A percentile compares a stretch with the other conserved stretches of the same genome.
Evolutionary conservation across 1,140 invertebrate species (phyloP).

Genomic region (Nephila pilipes): DNA sequence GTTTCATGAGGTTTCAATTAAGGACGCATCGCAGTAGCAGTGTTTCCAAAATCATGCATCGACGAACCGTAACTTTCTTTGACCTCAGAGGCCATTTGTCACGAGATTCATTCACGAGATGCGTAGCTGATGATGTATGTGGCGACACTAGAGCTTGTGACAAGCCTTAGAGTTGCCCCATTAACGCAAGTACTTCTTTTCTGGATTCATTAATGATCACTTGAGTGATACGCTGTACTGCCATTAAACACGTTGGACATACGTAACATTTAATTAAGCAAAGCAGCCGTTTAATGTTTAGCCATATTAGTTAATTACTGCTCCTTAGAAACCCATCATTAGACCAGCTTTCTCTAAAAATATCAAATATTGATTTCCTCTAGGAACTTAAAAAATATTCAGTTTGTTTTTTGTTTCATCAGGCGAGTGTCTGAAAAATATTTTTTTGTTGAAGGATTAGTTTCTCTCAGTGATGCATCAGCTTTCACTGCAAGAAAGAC

Average conservation of each 20-base stretch:
- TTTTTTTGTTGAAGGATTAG: no score
- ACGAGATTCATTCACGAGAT: constrained; percentile 53
- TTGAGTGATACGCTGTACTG: background rate
- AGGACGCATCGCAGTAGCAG: constrained; percentile 64
- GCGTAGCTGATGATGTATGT: constrained; percentile 45
- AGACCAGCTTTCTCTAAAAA: background rate
- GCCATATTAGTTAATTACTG: background rate
- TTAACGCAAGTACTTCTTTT: constrained; percentile 14
- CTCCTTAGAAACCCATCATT: background rate
- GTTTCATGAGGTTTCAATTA: constrained; percentile 75
- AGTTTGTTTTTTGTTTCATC: no score
- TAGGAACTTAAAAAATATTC: background rate
- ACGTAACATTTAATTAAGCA: constrained; percentile 13
- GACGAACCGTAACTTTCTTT: constrained; percentile 62
- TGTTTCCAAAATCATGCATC: constrained; percentile 66
- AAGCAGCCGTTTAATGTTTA: background rate
- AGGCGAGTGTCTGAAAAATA: no score
- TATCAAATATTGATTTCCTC: background rate
- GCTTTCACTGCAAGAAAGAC: no score
- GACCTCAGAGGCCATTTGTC: constrained; percentile 64
- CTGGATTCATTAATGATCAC: constrained; percentile 17
- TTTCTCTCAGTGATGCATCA: no score
- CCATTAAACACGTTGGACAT: background rate
- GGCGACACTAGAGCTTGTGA: constrained; percentile 45
- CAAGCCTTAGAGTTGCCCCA: constrained; percentile 14